These are phyloP conservation scores for Drosophila lacicola DNA, from an alignment of 2,888 invertebrate genomes.

Conservation along the genomic window DNA sequence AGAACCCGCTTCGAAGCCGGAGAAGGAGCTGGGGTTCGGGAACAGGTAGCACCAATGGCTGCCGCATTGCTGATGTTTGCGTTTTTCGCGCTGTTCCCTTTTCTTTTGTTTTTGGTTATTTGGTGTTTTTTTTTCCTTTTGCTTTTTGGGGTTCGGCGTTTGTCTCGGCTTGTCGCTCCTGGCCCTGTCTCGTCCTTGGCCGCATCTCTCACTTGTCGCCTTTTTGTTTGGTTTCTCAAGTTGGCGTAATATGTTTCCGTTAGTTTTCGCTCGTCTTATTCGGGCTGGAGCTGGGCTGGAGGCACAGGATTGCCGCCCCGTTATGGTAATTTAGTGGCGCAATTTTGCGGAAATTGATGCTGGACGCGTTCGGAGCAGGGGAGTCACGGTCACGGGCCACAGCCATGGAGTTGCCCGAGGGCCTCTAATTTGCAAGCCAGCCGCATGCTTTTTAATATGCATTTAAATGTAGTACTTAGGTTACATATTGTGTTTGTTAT, in stretches of 20 bases:
- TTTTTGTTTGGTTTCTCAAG: conserved; percentile 56
- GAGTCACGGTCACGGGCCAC: not conserved
- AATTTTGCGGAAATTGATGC: conserved; percentile 83
- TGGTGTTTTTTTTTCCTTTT: conserved; percentile 19
- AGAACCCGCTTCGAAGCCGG: not conserved
- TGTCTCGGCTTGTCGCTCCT: conserved; percentile 36
- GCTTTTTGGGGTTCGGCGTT: conserved; percentile 28
- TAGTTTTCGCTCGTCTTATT: conserved; percentile 50
- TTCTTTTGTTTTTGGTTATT: conserved; percentile 26
- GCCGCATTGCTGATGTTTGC: conserved; percentile 80
- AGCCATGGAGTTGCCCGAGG: not conserved
- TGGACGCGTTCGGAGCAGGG: not conserved
- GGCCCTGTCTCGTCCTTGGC: conserved; percentile 5
- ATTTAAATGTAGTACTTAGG: conserved; percentile 25
- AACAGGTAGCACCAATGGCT: conserved; percentile 60
- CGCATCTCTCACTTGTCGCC: conserved; percentile 60
- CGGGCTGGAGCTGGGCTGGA: not conserved
- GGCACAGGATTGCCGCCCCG: conserved; percentile 39
- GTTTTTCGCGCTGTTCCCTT: conserved; percentile 54
- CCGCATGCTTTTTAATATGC: conserved; percentile 31
- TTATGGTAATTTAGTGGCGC: conserved; percentile 83
- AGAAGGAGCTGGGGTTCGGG: not conserved
- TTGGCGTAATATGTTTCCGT: conserved; percentile 65
- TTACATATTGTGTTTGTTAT: conserved; percentile 18
- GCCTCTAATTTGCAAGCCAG: conserved; percentile 25